These are phyloP conservation scores for Serilophus lunatus DNA, from an alignment of 2,113 vertebrate genomes.

Conservation along the genomic window DNA sequence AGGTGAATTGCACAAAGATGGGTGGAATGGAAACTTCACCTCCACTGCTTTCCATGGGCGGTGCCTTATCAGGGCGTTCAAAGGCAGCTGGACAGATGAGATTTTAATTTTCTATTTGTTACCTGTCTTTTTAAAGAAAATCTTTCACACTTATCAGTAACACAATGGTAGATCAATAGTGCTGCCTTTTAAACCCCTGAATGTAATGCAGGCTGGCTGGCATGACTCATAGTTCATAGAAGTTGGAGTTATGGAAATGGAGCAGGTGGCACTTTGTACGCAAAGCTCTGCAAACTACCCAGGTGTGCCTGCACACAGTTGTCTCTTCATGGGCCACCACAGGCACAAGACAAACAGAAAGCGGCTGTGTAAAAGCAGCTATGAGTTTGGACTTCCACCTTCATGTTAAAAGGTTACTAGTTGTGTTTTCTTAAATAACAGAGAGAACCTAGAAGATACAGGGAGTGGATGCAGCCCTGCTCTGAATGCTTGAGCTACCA, in stretches of 20 bases:
- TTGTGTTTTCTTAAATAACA: neutral
- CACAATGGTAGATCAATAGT: neutral
- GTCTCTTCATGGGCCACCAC: neutral
- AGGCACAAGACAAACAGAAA: neutral
- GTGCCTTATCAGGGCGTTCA: slow-evolving; percentile 19
- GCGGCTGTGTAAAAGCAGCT: neutral
- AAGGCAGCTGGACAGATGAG: neutral
- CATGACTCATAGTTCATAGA: slow-evolving; percentile 11
- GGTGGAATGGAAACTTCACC: neutral
- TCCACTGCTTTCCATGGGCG: neutral
- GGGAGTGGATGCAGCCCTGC: neutral
- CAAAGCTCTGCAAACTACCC: neutral
- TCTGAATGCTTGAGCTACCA: neutral
- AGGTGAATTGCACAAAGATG: neutral
- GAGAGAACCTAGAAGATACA: neutral
- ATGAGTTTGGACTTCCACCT: neutral
- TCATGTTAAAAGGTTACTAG: neutral
- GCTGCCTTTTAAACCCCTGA: neutral
- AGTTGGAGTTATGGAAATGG: neutral
- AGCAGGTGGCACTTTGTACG: neutral
- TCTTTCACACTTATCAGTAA: slow-evolving; percentile 24
- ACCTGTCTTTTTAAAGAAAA: neutral
- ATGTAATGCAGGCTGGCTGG: neutral
- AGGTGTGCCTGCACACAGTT: neutral
- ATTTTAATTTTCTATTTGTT: slow-evolving; percentile 40